Percentiles rank a stretch among this genome's conserved stretches.
Conservation (phyloP, 2,797 vertebrate genomes). For the Dendrocincla fuliginosa region DNA sequence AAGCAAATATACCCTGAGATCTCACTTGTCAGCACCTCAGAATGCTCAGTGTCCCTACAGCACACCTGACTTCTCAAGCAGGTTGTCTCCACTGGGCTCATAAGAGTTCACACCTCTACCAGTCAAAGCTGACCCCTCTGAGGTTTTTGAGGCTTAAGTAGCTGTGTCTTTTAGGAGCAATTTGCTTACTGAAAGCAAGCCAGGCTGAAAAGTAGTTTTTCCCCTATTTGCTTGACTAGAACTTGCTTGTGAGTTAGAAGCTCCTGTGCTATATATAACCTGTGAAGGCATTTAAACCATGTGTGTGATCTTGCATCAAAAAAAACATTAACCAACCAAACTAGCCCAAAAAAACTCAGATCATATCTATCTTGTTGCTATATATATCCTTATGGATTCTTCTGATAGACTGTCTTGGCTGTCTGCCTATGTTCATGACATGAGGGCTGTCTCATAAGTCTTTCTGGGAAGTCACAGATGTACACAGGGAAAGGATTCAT, state of each 20-base stretch:
- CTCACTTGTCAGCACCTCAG: not conserved
- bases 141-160: not conserved
- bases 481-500: not conserved
- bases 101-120: not conserved
- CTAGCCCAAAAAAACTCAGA: fast-evolving
- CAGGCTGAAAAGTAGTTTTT: not conserved
- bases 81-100: not conserved
- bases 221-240: not conserved
- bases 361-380: not conserved
- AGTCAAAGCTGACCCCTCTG: not conserved
- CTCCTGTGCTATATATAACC: not conserved
- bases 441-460: not conserved
- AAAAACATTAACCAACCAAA: fast-evolving
- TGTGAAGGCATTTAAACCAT: not conserved
- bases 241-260: not conserved
- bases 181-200: not conserved
- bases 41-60: not conserved
- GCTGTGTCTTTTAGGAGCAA: not conserved
- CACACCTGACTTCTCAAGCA: not conserved
- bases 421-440: not conserved
- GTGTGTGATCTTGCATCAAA: not conserved
- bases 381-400: not conserved
- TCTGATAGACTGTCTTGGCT: not conserved
- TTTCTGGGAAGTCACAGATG: not conserved
- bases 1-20: not conserved